Conservation (phyloP, 1,140 invertebrate genomes). For the Brachionus asplanchnoidis region DNA sequence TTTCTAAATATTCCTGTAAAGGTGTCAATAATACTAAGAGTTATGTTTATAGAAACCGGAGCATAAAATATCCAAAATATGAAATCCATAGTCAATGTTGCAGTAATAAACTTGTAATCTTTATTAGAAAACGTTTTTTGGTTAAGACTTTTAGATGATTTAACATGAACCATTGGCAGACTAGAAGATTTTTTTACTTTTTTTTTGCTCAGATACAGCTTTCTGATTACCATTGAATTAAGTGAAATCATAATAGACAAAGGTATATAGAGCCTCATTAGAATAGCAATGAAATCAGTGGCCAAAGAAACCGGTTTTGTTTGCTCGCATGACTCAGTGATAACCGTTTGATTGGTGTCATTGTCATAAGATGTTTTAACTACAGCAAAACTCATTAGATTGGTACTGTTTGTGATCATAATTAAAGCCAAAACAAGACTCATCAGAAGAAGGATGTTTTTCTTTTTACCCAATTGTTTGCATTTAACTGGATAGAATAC, state of each 20-base stretch:
- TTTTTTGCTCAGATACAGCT: background rate
- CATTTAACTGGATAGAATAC: background rate
- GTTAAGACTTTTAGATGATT: background rate
- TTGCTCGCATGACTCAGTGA: background rate
- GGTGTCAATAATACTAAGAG: background rate
- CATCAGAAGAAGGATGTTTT: background rate
- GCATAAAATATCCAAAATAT: slow-evolving; percentile 36
- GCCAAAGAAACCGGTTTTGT: background rate
- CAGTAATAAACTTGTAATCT: slow-evolving; percentile 1
- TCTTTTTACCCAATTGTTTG: background rate
- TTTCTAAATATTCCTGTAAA: background rate
- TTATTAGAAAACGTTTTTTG: background rate
- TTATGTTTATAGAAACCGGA: slow-evolving; percentile 4
- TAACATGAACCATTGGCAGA: background rate
- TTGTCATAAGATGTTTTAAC: background rate
- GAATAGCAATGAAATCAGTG: slow-evolving; percentile 15
- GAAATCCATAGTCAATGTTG: slow-evolving; percentile 24
- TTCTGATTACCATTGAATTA: background rate
- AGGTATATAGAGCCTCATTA: slow-evolving; percentile 9
- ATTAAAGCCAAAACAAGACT: background rate
- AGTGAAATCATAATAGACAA: background rate
- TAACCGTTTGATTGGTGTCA: background rate
- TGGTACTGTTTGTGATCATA: background rate
- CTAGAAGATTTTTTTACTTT: background rate
- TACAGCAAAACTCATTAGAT: background rate